These are phyloP conservation scores for Acrossocheilus wenchowensis DNA, from an alignment of 2,797 vertebrate genomes.

Conservation along the genomic window DNA sequence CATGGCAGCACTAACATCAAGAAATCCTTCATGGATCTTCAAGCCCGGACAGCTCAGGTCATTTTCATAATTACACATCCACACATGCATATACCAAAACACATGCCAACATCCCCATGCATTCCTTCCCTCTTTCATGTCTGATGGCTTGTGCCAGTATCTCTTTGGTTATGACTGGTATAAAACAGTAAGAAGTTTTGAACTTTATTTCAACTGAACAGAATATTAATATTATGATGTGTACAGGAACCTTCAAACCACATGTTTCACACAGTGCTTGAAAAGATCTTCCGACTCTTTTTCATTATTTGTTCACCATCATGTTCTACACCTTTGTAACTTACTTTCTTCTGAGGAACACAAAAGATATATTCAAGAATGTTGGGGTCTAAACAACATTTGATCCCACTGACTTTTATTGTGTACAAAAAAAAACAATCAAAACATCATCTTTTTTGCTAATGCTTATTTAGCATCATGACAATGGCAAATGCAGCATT, in stretches of 20 bases:
- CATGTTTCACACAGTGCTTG: not conserved
- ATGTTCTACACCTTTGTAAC: not conserved
- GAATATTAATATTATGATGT: not conserved
- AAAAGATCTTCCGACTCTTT: not conserved
- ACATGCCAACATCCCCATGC: not conserved
- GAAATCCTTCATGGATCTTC: constrained; percentile 50
- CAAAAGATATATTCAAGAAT: not conserved
- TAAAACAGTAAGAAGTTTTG: not conserved
- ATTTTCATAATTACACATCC: constrained; percentile 59
- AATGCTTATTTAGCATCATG: not conserved
- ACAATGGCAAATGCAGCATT: constrained; percentile 19
- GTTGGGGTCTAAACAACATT: not conserved
- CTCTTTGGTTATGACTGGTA: not conserved
- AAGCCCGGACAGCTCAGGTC: constrained; percentile 42
- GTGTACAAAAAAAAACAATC: not conserved
- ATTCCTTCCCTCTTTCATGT: not conserved
- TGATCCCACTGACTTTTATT: not conserved
- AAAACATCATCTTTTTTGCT: not conserved
- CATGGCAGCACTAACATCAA: constrained; percentile 12
- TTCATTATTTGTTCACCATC: not conserved
- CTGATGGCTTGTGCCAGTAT: not conserved
- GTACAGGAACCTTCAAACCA: not conserved
- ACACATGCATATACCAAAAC: constrained; percentile 19
- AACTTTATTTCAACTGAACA: not conserved
- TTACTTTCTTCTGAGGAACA: not conserved